Percentiles rank a stretch among this genome's conserved stretches.
Evolutionary conservation across 2,888 invertebrate species (phyloP).

Genomic region (Platycheirus albimanus): DNA sequence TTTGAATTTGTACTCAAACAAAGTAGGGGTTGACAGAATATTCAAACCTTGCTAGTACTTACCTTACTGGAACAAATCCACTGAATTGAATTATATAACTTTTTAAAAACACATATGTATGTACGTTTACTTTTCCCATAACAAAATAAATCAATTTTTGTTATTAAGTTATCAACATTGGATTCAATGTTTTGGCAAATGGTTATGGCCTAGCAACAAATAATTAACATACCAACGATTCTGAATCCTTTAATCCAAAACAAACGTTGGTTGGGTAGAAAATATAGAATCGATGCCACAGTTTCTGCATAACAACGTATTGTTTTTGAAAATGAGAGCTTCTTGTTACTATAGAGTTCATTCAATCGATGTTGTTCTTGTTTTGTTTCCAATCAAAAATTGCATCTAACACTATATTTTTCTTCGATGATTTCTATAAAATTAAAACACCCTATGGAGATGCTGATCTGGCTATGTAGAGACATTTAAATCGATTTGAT

Average conservation of each 20-base stretch:
- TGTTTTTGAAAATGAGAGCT: slow-evolving; percentile 34
- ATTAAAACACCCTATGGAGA: not conserved
- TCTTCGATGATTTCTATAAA: no score
- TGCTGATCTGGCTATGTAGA: not conserved
- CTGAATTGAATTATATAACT: no score
- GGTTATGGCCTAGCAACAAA: slow-evolving; percentile 65
- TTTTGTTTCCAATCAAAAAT: not conserved
- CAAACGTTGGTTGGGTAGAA: slow-evolving; percentile 63
- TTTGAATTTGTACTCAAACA: no score
- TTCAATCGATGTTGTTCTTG: slow-evolving; percentile 38
- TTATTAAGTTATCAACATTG: not conserved
- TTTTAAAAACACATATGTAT: no score
- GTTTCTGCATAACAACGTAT: slow-evolving; percentile 64
- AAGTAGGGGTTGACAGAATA: no score
- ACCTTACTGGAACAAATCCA: no score
- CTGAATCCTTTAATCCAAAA: slow-evolving; percentile 48
- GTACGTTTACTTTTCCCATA: no score
- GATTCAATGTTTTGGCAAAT: slow-evolving; percentile 61
- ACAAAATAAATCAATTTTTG: no score
- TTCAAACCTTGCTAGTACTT: no score
- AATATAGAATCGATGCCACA: slow-evolving; percentile 60
- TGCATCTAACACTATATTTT: no score
- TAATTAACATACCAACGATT: slow-evolving; percentile 69
- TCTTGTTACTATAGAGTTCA: slow-evolving; percentile 39
- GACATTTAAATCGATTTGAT: slow-evolving; percentile 40